Conservation (phyloP, 2,797 vertebrate species). For the Argentina silus region DNA sequence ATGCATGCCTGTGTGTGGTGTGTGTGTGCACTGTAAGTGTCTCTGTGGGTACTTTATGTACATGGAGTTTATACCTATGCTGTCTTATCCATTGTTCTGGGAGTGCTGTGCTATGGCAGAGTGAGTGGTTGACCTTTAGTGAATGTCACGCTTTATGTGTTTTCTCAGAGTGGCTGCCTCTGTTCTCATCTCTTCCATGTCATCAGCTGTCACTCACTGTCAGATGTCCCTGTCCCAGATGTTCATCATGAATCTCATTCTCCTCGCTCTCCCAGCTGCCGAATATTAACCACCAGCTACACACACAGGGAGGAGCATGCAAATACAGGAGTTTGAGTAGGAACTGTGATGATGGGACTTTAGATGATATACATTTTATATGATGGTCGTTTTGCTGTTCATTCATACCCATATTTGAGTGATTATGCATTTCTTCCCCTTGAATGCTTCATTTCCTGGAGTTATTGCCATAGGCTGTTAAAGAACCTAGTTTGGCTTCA, state of each 20-base stretch:
- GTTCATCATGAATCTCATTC: conserved; percentile 29
- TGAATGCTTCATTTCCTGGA: neutral
- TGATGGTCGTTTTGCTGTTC: neutral
- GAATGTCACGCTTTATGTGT: conserved; percentile 51
- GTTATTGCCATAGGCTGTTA: neutral
- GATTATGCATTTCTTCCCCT: neutral
- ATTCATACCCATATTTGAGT: neutral
- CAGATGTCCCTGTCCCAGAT: conserved; percentile 21
- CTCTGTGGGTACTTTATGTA: neutral
- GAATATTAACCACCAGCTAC: conserved; percentile 26
- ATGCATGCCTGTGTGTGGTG: neutral
- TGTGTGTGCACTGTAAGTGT: neutral
- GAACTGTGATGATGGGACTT: neutral
- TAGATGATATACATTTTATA: neutral
- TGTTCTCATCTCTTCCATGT: conserved; percentile 17
- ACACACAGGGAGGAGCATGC: neutral
- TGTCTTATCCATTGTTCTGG: conserved; percentile 6
- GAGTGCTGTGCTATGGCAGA: conserved; percentile 13
- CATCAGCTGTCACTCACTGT: conserved; percentile 39
- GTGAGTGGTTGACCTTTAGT: conserved; percentile 54
- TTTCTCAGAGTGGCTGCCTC: conserved; percentile 34
- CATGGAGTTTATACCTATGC: neutral
- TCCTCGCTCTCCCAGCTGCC: conserved; percentile 2
- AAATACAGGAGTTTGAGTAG: neutral
- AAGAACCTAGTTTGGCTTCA: neutral